Conservation (phyloP, 2,113 vertebrate species). For the Pangasianodon hypophthalmus region DNA sequence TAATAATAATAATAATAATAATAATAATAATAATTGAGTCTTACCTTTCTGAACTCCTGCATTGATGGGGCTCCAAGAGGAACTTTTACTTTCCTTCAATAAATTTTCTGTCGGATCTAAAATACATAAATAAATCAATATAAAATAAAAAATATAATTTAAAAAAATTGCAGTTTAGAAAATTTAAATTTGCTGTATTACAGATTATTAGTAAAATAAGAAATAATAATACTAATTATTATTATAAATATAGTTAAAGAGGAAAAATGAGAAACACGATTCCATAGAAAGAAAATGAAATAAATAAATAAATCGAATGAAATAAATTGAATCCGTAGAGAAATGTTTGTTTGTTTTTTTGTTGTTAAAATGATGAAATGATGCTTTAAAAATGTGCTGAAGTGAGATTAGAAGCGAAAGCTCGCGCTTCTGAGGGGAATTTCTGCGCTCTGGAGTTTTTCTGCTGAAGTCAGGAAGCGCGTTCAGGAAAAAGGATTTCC, state of each 20-base stretch:
- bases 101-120: constrained; percentile 86
- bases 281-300: no score
- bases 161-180: neutral
- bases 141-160: neutral
- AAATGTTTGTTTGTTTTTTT: neutral
- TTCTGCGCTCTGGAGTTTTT: constrained; percentile 51
- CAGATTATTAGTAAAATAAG: neutral
- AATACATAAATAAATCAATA: constrained; percentile 48
- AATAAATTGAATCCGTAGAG: neutral
- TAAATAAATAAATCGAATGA: neutral
- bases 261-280: neutral
- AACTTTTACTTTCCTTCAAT: constrained; percentile 91
- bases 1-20: constrained; percentile 10
- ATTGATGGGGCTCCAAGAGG: constrained; percentile 87
- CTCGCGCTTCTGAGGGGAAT: neutral
- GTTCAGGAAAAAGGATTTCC: constrained; percentile 99
- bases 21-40: constrained; percentile 39
- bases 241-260: neutral
- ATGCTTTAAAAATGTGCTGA: no score
- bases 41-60: constrained; percentile 96
- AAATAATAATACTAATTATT: neutral
- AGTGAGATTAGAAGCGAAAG: constrained; percentile 2
- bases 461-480: constrained; percentile 91
- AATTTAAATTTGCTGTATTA: neutral
- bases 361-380: neutral